These are phyloP conservation scores for Poeciliopsis infans DNA, from an alignment of 2,797 vertebrate genomes.

Conservation along the genomic window DNA sequence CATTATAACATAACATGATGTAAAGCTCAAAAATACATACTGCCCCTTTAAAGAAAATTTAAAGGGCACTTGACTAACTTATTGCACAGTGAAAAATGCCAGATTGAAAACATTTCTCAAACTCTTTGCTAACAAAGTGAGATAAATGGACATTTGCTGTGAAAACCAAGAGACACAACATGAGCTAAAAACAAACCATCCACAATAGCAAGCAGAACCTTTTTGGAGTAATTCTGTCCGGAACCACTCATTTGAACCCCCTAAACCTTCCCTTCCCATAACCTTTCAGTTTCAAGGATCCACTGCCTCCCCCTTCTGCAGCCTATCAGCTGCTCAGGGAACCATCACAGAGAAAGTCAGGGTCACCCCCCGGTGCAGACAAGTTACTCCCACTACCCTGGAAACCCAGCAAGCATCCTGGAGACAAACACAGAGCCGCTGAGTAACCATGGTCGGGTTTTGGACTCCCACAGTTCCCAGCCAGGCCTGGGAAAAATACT, in stretches of 20 bases:
- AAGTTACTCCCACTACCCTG: constrained; percentile 69
- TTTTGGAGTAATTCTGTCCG: constrained; percentile 35
- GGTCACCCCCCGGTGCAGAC: constrained; percentile 66
- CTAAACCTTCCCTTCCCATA: constrained; percentile 67
- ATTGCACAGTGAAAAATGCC: neutral
- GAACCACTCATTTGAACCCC: constrained; percentile 44
- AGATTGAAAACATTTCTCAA: neutral
- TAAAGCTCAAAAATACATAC: too few species aligned
- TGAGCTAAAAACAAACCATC: constrained; percentile 15
- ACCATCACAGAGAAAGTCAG: constrained; percentile 66
- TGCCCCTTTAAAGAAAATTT: neutral
- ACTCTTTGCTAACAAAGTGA: neutral
- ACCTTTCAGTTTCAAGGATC: constrained; percentile 62
- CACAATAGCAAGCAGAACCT: constrained; percentile 43
- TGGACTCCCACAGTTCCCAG: constrained; percentile 65
- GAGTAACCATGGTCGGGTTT: constrained; percentile 52
- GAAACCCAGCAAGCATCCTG: constrained; percentile 73
- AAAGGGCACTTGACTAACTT: neutral
- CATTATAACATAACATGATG: too few species aligned
- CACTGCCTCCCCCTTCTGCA: constrained; percentile 52
- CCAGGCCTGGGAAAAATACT: constrained; percentile 65
- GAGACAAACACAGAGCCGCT: constrained; percentile 71
- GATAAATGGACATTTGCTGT: constrained; percentile 10
- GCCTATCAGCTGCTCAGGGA: constrained; percentile 73
- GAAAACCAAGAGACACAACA: constrained; percentile 4